These are phyloP conservation scores for Baryphthengus martii DNA, from an alignment of 2,113 vertebrate species.

Conservation along the genomic window DNA sequence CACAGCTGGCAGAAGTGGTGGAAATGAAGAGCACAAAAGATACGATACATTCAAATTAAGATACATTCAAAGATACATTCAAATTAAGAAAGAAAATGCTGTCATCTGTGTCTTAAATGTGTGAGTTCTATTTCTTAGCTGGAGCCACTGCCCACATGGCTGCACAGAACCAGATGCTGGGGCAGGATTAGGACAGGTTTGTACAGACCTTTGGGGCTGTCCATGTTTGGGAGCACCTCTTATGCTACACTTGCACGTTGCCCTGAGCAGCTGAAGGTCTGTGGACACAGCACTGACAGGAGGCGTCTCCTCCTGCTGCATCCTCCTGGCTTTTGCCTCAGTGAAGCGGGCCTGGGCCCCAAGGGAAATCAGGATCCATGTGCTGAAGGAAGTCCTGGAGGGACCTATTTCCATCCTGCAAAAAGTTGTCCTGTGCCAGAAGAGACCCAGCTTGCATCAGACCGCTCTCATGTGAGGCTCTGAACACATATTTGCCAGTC, in stretches of 20 bases:
- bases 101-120: not conserved
- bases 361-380: not conserved
- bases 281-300: not conserved
- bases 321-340: not conserved
- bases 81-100: not conserved
- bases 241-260: not conserved
- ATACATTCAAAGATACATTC: too few species aligned
- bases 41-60: not conserved
- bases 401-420: not conserved
- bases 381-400: not conserved
- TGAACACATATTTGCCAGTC: not conserved
- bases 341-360: not conserved
- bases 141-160: not conserved
- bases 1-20: not conserved
- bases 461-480: not conserved
- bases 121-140: not conserved
- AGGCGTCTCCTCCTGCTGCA: not conserved
- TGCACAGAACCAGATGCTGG: not conserved
- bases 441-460: accelerated
- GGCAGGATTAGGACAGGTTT: not conserved
- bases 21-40: not conserved
- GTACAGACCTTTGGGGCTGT: not conserved
- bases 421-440: not conserved
- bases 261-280: not conserved
- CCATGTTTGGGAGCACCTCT: not conserved